Percentiles rank a stretch among this genome's conserved stretches.
These are phyloP conservation scores for Terrapene triunguis DNA, from an alignment of 2,113 vertebrate genomes.

Conservation along the genomic window DNA sequence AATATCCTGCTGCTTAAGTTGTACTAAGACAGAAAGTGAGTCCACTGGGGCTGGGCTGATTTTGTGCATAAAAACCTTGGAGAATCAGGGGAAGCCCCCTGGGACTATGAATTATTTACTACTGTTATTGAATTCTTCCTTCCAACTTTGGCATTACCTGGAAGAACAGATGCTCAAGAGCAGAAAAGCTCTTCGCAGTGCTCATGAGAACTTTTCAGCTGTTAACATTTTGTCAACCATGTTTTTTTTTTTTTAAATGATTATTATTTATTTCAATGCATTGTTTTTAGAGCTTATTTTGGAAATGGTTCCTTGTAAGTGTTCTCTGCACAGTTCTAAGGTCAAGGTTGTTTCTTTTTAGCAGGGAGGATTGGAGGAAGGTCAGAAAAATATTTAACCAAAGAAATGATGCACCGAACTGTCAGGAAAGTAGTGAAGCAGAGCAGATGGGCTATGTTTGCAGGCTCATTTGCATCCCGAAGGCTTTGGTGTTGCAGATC, in stretches of 20 bases:
- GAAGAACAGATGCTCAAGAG: background rate
- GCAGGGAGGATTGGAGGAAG: constrained; percentile 19
- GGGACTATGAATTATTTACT: background rate
- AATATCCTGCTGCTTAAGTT: accelerated
- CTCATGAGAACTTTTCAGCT: background rate
- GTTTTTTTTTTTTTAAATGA: background rate
- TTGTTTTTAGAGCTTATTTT: background rate
- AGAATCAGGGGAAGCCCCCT: background rate
- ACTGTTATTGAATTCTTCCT: constrained; percentile 5
- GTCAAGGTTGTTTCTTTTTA: constrained; percentile 27
- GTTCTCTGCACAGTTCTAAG: constrained; percentile 16
- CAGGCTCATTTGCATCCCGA: constrained; percentile 25
- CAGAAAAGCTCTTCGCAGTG: background rate
- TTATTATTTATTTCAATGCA: background rate
- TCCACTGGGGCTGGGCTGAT: background rate
- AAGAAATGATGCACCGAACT: constrained; percentile 21
- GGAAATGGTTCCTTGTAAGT: background rate
- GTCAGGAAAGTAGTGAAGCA: constrained; percentile 30
- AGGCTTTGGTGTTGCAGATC: background rate
- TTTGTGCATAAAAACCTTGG: background rate
- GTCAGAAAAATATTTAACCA: constrained; percentile 9
- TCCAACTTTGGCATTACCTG: background rate
- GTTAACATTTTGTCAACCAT: background rate
- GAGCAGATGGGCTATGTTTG: constrained; percentile 22
- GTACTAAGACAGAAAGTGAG: background rate